Base-by-base conservation (phyloP, 2,888 invertebrate genomes). In the Nephrocerus scutellatus region DNA sequence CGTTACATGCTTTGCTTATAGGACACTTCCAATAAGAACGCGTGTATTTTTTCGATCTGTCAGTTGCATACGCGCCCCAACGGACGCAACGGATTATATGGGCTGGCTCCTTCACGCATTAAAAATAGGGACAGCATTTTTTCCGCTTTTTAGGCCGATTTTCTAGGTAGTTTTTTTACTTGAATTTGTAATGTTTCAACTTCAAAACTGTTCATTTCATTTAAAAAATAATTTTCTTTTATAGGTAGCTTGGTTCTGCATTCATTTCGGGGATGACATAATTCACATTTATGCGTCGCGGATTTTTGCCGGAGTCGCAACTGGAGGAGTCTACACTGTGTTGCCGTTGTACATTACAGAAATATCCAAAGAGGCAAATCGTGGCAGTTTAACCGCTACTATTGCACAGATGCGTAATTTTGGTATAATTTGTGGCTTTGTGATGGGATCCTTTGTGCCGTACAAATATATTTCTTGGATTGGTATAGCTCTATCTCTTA, bases 321-420 rank as follows among this genome's bases (percentile, higher is more conserved):
- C 54, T 4, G 67, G 67, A 1, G 58, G 53, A 3, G 44, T 59
- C 0, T 59, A 62, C 13, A 53, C 56, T 0, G 55, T 57, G 1
- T 37, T 67, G 20, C 66, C 66, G 1, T 53, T 59, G 10, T 66
- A 56, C 36, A 56, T 67, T 1, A 49, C 55, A 8, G 66, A 67
- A 49, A 60, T 65, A 1, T 42, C 60, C 0, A 57, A 60, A 14
- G 51, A 52, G n/a, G 25, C 43, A 7, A 47, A 39, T 15, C 32
- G 43, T 16, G 36, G 26, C 10, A 28, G 32, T 0, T 39, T 63
- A 5, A 57, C 57, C 4, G 53, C 56, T 3, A 52, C 54, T 4
- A 53, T 61, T 1, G 59, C 60, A 23, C 30, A 54, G 16, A 54
- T 55, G 48, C 55, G 58, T 9, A 57, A 59, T 13, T 14, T 55